Evolutionary conservation across 2,888 invertebrate genomes (phyloP), one percentile per base, ranked within the genome.

Genomic region (Atethmia centrago): DNA sequence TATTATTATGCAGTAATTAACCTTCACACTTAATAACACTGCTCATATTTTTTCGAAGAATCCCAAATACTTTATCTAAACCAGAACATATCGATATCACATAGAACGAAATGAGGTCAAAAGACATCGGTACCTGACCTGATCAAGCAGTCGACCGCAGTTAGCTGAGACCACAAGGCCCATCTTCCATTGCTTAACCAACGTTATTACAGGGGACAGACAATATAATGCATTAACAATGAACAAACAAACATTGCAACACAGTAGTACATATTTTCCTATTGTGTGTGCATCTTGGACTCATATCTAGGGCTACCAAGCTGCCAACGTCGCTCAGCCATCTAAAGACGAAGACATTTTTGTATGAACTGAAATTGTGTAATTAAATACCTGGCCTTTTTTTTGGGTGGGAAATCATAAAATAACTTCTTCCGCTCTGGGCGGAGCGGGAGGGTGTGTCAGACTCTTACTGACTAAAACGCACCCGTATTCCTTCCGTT

Each of bases 151-250:
- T 49, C 49, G 31, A 68, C 68, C 69, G 51, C 82, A 82, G 71
- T 58, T n/a, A 61, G 0, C 31, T 36, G 47, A 45, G 3, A 45
- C 64, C 70, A 31, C 82, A 84, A 69, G 47, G 49, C 66, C 47
- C 65, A 55, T 66, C 70, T 65, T 36, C 25, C 12, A 59, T 82
- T 82, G 79, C 68, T 66, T 47, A 70, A 79, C 42, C 70, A 25
- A 69, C 58, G 25, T 65, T 58, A 85, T 85, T 71, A 85, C 63
- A 63, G 51, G 47, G 40, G 31, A 21, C 81, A 81, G 28, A 70
- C 82, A 47, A 84, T 84, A 71, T 71, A 77, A 85, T 78, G 79
- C 76, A 72, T 87, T 87, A 85, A 77, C 83, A 85, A 82, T 82
- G 85, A 85, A 73, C 83, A 85, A 71, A 79, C 74, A 82, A 77